phyloP scores from a whole-genome alignment of 2,888 invertebrate genomes.

The Lasioglossum morio region DNA sequence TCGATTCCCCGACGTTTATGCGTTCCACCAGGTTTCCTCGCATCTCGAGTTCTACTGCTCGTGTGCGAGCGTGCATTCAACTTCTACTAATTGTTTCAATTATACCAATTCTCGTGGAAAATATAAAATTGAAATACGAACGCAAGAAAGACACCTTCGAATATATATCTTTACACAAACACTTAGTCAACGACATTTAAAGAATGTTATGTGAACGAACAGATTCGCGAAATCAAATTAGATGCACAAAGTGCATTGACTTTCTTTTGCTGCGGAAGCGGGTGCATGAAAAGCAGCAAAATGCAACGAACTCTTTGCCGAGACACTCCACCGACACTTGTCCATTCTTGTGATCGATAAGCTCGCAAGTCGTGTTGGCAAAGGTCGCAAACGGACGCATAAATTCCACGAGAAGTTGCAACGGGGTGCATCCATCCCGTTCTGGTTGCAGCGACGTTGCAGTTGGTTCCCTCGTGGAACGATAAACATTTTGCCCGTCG shows the following conservation, averaged over 20 bases:
- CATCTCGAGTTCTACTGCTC: neutral
- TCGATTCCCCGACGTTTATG: slow-evolving; percentile 12
- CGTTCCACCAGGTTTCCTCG: neutral
- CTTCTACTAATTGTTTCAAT: neutral
- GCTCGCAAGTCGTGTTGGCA: neutral
- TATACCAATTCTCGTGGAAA: neutral
- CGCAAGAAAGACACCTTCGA: too few relatives aligned
- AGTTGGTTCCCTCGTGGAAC: slow-evolving; percentile 8
- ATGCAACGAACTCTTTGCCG: too few relatives aligned
- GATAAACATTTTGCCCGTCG: slow-evolving; percentile 21
- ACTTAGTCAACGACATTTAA: too few relatives aligned
- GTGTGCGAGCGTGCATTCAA: neutral
- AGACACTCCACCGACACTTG: neutral
- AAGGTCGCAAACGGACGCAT: slow-evolving; percentile 15
- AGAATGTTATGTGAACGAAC: too few relatives aligned
- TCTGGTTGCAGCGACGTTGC: too few relatives aligned
- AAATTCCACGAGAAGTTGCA: slow-evolving; percentile 6
- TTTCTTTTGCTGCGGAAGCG: too few relatives aligned
- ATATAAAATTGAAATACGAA: too few relatives aligned
- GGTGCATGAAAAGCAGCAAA: too few relatives aligned
- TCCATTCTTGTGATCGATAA: neutral
- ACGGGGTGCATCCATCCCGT: too few relatives aligned
- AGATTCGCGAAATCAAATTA: too few relatives aligned
- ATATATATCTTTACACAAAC: too few relatives aligned
- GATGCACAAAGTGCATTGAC: too few relatives aligned